A percentile compares a stretch with the other conserved stretches of the same genome.
Evolutionary conservation across 1,140 invertebrate genomes (phyloP).

Genomic region (Zaprionus gabonicus): DNA sequence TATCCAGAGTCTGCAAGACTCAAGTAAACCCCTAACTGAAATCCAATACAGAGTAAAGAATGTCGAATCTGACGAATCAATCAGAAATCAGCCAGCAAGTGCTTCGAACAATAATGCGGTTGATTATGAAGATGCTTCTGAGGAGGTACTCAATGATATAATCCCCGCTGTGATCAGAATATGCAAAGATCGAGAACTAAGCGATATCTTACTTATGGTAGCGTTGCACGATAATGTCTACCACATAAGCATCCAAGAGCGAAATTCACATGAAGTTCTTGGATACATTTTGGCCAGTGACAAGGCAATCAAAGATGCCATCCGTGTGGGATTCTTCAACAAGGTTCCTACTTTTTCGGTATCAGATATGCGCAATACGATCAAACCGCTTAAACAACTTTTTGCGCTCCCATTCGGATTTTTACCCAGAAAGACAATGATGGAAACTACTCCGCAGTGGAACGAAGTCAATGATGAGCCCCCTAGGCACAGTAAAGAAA

Average conservation of each 20-base stretch:
- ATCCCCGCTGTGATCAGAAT: conserved; percentile 9
- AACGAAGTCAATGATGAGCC: background rate
- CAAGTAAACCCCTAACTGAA: too few species aligned
- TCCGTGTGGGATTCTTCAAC: conserved; percentile 46
- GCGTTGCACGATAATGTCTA: conserved; percentile 56
- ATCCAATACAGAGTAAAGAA: too few species aligned
- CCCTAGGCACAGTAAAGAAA: background rate
- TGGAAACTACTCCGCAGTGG: background rate
- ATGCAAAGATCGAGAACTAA: conserved; percentile 11
- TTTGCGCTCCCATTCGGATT: conserved; percentile 45
- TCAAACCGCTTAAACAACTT: conserved; percentile 23
- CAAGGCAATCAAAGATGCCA: conserved; percentile 56
- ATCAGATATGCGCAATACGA: conserved; percentile 39
- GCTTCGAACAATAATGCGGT: background rate
- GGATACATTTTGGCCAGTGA: conserved; percentile 60
- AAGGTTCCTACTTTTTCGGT: conserved; percentile 63
- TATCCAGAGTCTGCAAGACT: too few species aligned
- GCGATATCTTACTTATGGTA: conserved; percentile 48
- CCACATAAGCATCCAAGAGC: conserved; percentile 59
- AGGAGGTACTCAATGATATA: conserved; percentile 29
- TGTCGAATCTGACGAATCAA: background rate
- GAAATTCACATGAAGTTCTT: conserved; percentile 28
- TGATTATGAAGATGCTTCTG: background rate
- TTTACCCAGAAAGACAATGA: background rate
- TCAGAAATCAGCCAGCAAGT: too few species aligned